Evolutionary conservation across 2,888 invertebrate species (phyloP), one percentile per base, ranked within the genome.

Genomic region (Orthosia incerta): DNA sequence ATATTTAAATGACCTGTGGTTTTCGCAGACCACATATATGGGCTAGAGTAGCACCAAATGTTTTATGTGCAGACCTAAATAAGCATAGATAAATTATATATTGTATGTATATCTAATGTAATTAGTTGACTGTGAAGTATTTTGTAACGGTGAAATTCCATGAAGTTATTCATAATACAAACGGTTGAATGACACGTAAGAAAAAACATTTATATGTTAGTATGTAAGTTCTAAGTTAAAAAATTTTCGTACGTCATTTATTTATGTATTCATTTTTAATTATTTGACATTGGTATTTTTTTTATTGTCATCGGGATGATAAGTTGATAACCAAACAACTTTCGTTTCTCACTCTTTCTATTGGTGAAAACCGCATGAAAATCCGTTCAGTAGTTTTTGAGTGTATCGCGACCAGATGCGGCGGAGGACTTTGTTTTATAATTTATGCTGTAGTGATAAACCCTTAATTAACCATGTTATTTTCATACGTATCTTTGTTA

Each of bases 71-170:
- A 48, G 18, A 16, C 59, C 78, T 68, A 76, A 80, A 80, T 68
- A 62, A 63, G 74, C 71, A 26, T 71, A 48, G 7, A 26, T 5
- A 71, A 78, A 81, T 82, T 78, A 69, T 82, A 66, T 82, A 81
- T 82, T 81, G 81, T 82, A 78, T 77, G 78, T 81, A 82, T 82
- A 77, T 68, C 55, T 62, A 82, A 82, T 63, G 46, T 71, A 55
- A 82, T 81, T 71, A 61, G 46, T 60, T 65, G 64, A 63, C 71
- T 73, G 56, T 39, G 23, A 23, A 70, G 57, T 74, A 64, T 70
- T 68, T 68, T 31, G 50, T 57, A 81, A 73, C 81, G 66, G 81
- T 76, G 68, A 73, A 73, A 71, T 80, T 81, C 78, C 78, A 82
- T 65, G 15, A 57, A 73, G 16, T 46, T 26, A 31, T 59, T 51